Evolutionary conservation across 2,888 invertebrate genomes (phyloP).

Genomic region (Mycalesis mineus): DNA sequence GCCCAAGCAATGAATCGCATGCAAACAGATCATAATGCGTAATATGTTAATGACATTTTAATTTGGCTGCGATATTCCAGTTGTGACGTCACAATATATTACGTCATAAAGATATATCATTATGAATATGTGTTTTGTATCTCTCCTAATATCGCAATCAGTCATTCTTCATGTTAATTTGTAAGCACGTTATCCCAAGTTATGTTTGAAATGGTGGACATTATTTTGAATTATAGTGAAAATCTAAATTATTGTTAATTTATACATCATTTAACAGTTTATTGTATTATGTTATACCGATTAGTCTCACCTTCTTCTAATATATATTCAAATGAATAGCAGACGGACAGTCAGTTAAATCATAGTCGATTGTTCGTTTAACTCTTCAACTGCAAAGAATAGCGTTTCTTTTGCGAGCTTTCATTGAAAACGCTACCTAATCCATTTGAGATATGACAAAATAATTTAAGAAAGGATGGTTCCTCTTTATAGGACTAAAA

Average conservation of each 20-base stretch:
- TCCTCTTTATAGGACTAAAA: no score
- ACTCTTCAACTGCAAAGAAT: no score
- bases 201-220: background rate
- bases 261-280: no score
- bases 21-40: slow-evolving; percentile 23
- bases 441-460: no score
- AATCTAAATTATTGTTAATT: background rate
- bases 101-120: background rate
- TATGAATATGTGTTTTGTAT: background rate
- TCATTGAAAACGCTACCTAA: no score
- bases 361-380: no score
- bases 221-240: background rate
- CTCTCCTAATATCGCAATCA: background rate
- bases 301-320: no score
- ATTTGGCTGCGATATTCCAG: slow-evolving; percentile 20
- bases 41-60: slow-evolving; percentile 33
- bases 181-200: background rate
- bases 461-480: no score
- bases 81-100: slow-evolving; percentile 10
- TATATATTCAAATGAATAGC: no score
- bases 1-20: slow-evolving; percentile 5
- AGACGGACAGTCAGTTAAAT: no score
- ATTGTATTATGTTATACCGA: no score
- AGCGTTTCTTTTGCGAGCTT: no score
- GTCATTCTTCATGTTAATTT: slow-evolving; percentile 5